Conservation (phyloP, 2,888 invertebrate species). For the Sipha maydis region DNA sequence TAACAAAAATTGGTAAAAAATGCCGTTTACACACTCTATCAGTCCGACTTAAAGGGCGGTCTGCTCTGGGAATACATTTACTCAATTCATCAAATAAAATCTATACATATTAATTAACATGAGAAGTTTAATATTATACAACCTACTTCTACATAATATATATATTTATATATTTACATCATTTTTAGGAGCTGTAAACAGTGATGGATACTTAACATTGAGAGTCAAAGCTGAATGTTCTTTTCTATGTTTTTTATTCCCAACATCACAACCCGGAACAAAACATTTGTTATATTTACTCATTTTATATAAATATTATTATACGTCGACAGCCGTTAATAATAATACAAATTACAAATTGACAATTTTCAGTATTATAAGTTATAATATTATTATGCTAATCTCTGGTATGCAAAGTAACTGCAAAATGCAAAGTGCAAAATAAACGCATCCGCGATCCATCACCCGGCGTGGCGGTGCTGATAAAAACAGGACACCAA, state of each 20-base stretch:
- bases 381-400: constrained; percentile 7
- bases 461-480: neutral
- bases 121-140: neutral
- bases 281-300: neutral
- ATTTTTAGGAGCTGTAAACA: neutral
- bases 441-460: neutral
- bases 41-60: neutral
- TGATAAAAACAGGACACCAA: constrained; percentile 11
- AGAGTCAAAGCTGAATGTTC: constrained; percentile 3
- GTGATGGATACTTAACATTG: constrained; percentile 11
- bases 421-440: neutral
- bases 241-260: constrained; percentile 5
- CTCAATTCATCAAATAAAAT: constrained; percentile 2
- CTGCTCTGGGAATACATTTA: constrained; percentile 3
- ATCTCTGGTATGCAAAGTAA: constrained; percentile 8
- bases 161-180: constrained; percentile 9
- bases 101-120: constrained; percentile 7
- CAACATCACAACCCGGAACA: constrained; percentile 12
- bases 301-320: too few relatives aligned
- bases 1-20: neutral
- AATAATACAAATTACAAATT: neutral
- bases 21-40: neutral
- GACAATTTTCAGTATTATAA: too few relatives aligned
- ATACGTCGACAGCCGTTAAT: neutral
- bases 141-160: neutral